These are phyloP conservation scores for Cossypha dichroa DNA, from an alignment of 2,797 vertebrate species.

Conservation along the genomic window DNA sequence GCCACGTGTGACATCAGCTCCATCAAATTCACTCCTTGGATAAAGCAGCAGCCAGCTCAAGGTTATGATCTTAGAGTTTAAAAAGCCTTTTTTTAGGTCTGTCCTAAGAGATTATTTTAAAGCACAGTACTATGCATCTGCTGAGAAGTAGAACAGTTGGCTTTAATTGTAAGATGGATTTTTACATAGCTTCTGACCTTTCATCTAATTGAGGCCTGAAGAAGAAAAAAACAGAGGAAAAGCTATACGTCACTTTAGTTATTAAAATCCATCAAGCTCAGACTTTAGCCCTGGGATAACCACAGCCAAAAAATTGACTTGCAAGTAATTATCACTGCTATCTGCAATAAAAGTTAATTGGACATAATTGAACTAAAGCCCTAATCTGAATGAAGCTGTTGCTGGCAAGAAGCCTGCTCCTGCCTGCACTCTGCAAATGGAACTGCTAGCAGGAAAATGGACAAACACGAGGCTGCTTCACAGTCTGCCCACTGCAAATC, in stretches of 20 bases:
- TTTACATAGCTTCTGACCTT: conserved; percentile 72
- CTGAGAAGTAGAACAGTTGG: conserved; percentile 51
- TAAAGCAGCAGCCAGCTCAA: conserved; percentile 41
- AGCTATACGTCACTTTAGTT: conserved; percentile 63
- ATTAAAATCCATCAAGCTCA: conserved; percentile 78
- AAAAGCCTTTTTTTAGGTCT: conserved; percentile 52
- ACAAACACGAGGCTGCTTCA: conserved; percentile 68
- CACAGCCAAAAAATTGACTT: conserved; percentile 75
- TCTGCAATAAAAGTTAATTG: conserved; percentile 83
- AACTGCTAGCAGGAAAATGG: conserved; percentile 65
- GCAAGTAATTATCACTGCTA: conserved; percentile 79
- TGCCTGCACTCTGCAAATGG: conserved; percentile 71
- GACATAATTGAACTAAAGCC: conserved; percentile 80
- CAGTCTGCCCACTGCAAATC: conserved; percentile 54
- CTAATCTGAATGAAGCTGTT: conserved; percentile 74
- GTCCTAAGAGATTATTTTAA: conserved; percentile 65
- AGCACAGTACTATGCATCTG: conserved; percentile 50
- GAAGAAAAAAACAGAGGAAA: conserved; percentile 47
- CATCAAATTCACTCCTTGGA: neutral
- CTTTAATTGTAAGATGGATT: conserved; percentile 69
- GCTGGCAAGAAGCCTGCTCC: conserved; percentile 72
- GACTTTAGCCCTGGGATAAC: conserved; percentile 73
- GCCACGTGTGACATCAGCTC: conserved; percentile 4
- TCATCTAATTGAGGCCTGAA: conserved; percentile 67
- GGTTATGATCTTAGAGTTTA: conserved; percentile 48